Evolutionary conservation across 2,113 vertebrate species (phyloP).

Genomic region (mouse (Mus musculus)): DNA sequence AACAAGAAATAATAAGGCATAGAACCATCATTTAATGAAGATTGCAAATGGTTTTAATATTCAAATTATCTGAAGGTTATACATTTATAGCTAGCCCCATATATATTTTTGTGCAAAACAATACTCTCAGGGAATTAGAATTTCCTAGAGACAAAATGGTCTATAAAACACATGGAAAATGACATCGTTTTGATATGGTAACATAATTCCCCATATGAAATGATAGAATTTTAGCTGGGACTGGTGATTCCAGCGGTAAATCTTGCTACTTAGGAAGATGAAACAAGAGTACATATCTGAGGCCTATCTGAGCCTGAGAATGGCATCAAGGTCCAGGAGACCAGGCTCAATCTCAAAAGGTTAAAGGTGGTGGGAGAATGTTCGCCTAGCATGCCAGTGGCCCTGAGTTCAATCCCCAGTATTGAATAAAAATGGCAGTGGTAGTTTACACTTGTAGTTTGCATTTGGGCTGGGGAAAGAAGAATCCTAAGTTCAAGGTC

Average conservation of each 20-base stretch:
- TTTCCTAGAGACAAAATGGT: slow-evolving; percentile 79
- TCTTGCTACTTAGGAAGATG: background rate
- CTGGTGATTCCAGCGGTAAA: background rate
- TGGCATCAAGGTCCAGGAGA: background rate
- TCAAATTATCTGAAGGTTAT: background rate
- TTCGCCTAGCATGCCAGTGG: background rate
- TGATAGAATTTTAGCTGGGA: background rate
- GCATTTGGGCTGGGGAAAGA: background rate
- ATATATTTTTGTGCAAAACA: slow-evolving; percentile 79
- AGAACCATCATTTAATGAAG: slow-evolving; percentile 76
- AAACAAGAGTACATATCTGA: background rate
- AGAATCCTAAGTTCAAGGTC: background rate
- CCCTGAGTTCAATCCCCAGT: background rate
- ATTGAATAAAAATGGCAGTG: background rate
- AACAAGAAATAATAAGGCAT: slow-evolving; percentile 82
- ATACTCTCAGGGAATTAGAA: slow-evolving; percentile 78
- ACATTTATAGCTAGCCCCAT: slow-evolving; percentile 72
- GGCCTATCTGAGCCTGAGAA: background rate
- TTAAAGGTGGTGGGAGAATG: background rate
- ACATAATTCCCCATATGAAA: slow-evolving; percentile 43
- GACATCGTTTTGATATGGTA: slow-evolving; percentile 70
- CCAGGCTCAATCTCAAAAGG: background rate
- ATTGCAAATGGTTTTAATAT: slow-evolving; percentile 62
- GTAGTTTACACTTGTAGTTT: no score
- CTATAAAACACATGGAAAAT: slow-evolving; percentile 74